Percentiles rank a stretch among this genome's conserved stretches.
phyloP scores from a whole-genome alignment of 2,888 invertebrate genomes.

The Aphidoletes aphidimyza region DNA sequence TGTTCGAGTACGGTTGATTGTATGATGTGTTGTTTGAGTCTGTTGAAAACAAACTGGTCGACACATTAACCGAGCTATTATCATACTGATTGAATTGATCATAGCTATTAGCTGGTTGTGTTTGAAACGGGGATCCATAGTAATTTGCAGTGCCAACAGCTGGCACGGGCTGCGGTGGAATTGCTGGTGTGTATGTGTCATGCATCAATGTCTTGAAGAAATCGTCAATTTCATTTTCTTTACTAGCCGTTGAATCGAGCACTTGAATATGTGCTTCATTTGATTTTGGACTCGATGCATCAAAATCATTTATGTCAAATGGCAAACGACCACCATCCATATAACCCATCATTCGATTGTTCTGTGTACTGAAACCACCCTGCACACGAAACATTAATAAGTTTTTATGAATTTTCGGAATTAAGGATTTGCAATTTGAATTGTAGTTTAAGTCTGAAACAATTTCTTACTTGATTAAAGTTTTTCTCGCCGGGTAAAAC shows the following conservation, averaged over 20 bases:
- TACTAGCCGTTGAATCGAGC: slow-evolving; percentile 69
- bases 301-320: slow-evolving; percentile 69
- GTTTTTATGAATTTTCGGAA: background rate
- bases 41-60: background rate
- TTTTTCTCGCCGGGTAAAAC: slow-evolving; percentile 74
- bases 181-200: slow-evolving; percentile 17
- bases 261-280: slow-evolving; percentile 69
- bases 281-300: slow-evolving; percentile 60
- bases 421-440: slow-evolving; percentile 25
- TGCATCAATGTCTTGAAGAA: slow-evolving; percentile 67
- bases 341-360: slow-evolving; percentile 62
- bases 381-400: background rate
- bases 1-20: background rate
- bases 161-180: slow-evolving; percentile 51
- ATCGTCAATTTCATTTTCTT: slow-evolving; percentile 65
- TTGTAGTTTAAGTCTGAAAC: background rate
- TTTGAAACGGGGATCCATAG: background rate
- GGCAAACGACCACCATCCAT: slow-evolving; percentile 73
- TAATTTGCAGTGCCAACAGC: background rate
- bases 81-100: slow-evolving; percentile 30
- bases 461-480: slow-evolving; percentile 55
- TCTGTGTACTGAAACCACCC: slow-evolving; percentile 6
- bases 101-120: slow-evolving; percentile 59
- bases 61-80: background rate
- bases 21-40: slow-evolving; percentile 29